A percentile compares a stretch with the other conserved stretches of the same genome.
Conservation (phyloP, 1,140 invertebrate species). For the Bombyx mori region ASM3026992v2 NC_085108.1:2261001-2261500, state of each 20-base stretch:
- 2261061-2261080: constrained; percentile 1
- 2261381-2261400: background rate
- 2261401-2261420: background rate
- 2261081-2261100: background rate
- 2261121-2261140: background rate
- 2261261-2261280: too few species aligned
- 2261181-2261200: too few species aligned
- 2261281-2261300: background rate
- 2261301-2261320: background rate
- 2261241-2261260: too few species aligned
- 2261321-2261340: background rate
- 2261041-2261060: too few species aligned
- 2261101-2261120: constrained; percentile 1
- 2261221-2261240: too few species aligned
- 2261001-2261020: too few species aligned
- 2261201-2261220: too few species aligned
- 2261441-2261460: background rate
- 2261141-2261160: background rate
- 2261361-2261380: background rate
- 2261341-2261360: background rate
- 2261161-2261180: too few species aligned
- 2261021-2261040: too few species aligned
- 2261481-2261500: too few species aligned
- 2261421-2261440: background rate
- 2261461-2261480: background rate